Conservation (phyloP, 2,113 vertebrate genomes). For the Gambusia affinis region DNA sequence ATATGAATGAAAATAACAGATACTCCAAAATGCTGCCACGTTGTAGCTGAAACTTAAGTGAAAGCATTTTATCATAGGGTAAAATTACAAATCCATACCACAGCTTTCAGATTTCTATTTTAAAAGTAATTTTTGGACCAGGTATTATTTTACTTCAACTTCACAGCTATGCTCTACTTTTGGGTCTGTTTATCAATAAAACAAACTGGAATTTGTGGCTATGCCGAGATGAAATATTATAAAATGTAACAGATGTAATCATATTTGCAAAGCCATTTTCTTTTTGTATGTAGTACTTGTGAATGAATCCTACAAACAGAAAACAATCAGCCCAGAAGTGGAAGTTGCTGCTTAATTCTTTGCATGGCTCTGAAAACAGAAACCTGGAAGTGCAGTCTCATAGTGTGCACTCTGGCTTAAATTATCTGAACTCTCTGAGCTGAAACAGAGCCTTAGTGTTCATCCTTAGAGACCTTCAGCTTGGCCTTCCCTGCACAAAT, state of each 20-base stretch:
- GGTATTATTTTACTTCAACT: neutral
- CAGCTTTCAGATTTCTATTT: neutral
- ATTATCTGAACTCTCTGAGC: slow-evolving; percentile 44
- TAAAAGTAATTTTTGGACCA: neutral
- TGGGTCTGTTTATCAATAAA: neutral
- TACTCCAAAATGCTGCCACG: too few species aligned
- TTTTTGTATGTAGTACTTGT: slow-evolving; percentile 2
- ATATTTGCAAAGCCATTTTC: neutral
- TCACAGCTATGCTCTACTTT: neutral
- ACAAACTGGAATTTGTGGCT: neutral
- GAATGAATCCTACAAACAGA: slow-evolving; percentile 26
- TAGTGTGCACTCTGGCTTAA: slow-evolving; percentile 24
- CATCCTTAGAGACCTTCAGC: slow-evolving; percentile 43
- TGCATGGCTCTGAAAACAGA: slow-evolving; percentile 32
- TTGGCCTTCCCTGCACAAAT: slow-evolving; percentile 40
- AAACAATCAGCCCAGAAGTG: slow-evolving; percentile 9
- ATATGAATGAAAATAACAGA: too few species aligned
- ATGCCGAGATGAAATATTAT: neutral
- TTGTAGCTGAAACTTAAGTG: too few species aligned
- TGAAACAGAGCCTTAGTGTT: slow-evolving; percentile 37
- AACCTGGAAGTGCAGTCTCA: slow-evolving; percentile 34
- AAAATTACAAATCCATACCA: too few species aligned
- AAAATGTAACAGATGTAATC: neutral
- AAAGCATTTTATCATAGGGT: too few species aligned
- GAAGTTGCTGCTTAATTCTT: slow-evolving; percentile 19